Conservation (phyloP, 2,888 invertebrate species). For the Tetramorium bicarinatum region DNA sequence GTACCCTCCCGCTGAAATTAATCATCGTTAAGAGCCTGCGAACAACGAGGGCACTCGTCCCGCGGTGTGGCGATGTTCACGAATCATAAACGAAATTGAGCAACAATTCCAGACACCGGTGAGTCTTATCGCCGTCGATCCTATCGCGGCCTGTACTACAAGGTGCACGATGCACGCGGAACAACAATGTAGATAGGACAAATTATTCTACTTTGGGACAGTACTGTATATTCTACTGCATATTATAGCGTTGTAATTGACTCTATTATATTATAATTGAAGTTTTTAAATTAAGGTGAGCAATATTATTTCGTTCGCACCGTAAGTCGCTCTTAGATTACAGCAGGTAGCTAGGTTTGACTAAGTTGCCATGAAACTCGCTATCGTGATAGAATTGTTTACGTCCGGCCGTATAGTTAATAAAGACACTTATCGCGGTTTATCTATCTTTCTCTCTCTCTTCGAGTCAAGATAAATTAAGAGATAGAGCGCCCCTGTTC, state of each 20-base stretch:
- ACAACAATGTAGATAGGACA: too few species aligned
- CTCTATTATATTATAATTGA: background rate
- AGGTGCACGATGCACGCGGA: background rate
- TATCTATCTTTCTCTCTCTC: constrained; percentile 57
- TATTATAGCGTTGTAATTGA: background rate
- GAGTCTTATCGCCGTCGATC: background rate
- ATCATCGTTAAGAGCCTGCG: constrained; percentile 48
- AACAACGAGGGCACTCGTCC: background rate
- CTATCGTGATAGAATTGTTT: constrained; percentile 69
- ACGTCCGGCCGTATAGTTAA: constrained; percentile 59
- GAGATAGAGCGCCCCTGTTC: constrained; percentile 16
- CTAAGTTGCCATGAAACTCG: constrained; percentile 34
- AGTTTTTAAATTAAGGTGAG: background rate
- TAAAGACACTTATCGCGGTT: constrained; percentile 68
- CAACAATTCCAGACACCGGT: background rate
- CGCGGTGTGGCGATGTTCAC: background rate
- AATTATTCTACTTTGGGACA: too few species aligned
- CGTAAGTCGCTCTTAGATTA: background rate
- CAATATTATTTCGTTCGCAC: background rate
- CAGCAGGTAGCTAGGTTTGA: background rate
- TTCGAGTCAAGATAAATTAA: background rate
- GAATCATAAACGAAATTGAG: constrained; percentile 33
- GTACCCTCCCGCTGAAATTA: constrained; percentile 15
- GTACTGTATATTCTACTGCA: background rate
- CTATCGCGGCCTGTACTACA: background rate